Evolutionary conservation across 1,140 invertebrate species (phyloP), one percentile per base, ranked within the genome.

Genomic region (Drosophila cardini): DNA sequence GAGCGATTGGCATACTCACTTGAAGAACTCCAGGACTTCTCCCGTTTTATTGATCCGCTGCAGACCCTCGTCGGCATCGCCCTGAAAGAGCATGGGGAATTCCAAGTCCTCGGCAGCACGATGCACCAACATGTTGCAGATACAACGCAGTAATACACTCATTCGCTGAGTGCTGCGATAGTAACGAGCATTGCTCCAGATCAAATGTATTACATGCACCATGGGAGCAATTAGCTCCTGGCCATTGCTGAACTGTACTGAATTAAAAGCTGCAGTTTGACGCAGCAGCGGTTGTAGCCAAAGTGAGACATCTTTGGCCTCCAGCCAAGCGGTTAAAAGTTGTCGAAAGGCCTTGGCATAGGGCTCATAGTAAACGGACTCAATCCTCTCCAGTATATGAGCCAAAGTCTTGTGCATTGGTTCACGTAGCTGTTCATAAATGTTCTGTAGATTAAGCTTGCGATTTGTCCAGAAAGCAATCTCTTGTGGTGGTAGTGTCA

Each of bases 111-210:
- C 91, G 52, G 80, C 91, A 34, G 93, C 94, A 58, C 94, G 92
- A 16, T 93, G 92, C 43, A 97, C 96, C 7, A 97, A 73, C 79
- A 96, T 91, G 93, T 97, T 97, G 46, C 94, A 94, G 38, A 97
- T 93, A 91, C 95, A 94, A 87, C 94, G 94, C 8, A 97, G 87
- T 0, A 97, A 91, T 1, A 95, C 94, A 32, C 96, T 94, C 80
- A 97, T 95, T 63, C 95, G 93, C n/a, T 95, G 95, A 2, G 96
- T 95, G 18, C 94, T 95, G 76, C 96, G 95, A 91, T 97, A 98
- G 91, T 97, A 96, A 75, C 95, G 94, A 0, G 96, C 98, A 90
- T 96, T 95, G 2, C 95, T 95, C 97, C 97, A 98, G n/a, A 97
- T 93, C 4, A 98, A 92, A 68, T 96, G 97, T 2, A 98, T 93